Conservation (phyloP, 2,113 vertebrate species). For the Barnardius zonarius region DNA sequence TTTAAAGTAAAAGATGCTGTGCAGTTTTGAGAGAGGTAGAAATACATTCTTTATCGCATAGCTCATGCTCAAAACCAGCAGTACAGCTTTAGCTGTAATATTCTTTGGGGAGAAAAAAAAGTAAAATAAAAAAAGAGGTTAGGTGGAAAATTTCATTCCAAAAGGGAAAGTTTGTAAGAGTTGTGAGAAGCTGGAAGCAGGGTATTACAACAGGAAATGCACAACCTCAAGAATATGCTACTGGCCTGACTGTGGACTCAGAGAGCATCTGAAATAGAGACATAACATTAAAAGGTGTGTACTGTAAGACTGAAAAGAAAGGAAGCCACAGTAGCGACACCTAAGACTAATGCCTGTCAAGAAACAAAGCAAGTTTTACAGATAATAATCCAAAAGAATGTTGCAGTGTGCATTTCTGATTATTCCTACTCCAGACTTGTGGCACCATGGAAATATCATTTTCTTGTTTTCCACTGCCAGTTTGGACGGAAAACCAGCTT, state of each 20-base stretch:
- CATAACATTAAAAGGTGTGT: not conserved
- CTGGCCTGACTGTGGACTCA: not conserved
- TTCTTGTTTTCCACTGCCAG: constrained; percentile 51
- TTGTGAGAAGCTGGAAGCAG: not conserved
- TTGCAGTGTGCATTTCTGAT: not conserved
- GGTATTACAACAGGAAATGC: not conserved
- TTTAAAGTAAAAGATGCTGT: not conserved
- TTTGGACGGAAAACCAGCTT: constrained; percentile 65
- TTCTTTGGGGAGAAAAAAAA: not conserved
- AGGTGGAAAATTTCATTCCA: not conserved
- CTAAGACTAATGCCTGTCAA: not conserved
- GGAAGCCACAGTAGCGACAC: not conserved
- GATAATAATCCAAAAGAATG: not conserved
- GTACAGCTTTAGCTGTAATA: not conserved
- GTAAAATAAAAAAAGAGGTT: not conserved
- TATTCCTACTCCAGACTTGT: constrained; percentile 45
- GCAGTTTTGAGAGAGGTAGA: not conserved
- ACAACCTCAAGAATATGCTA: not conserved
- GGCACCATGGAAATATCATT: constrained; percentile 53
- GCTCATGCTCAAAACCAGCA: not conserved
- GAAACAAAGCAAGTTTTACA: not conserved
- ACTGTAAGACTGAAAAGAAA: not conserved
- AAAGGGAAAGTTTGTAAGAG: not conserved
- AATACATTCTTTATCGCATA: not conserved
- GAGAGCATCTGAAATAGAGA: not conserved